Evolutionary conservation across 2,888 invertebrate species (phyloP).

Genomic region (Tenthredo mesomela): DNA sequence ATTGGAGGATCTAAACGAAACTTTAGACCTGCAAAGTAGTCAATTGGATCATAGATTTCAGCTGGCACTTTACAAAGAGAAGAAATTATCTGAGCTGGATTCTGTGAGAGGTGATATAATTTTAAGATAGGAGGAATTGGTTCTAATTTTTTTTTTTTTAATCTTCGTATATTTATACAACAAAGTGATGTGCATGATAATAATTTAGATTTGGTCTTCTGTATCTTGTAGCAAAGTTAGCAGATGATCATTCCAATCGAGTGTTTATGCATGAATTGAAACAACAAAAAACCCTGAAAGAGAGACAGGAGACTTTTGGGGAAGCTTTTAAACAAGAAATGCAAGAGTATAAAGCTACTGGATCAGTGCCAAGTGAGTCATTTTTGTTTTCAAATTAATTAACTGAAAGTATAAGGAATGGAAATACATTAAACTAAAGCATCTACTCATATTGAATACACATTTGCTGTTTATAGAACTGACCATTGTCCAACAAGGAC

Average conservation of each 20-base stretch:
- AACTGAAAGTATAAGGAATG: conserved; percentile 31
- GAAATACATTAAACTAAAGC: background rate
- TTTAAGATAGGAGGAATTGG: background rate
- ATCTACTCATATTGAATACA: background rate
- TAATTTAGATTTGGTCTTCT: conserved; percentile 74
- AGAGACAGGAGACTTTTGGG: conserved; percentile 85
- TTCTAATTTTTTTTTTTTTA: background rate
- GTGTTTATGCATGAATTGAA: conserved; percentile 81
- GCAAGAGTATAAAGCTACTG: conserved; percentile 82
- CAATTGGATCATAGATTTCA: conserved; percentile 87
- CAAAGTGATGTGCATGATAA: background rate
- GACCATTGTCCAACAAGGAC: conserved; percentile 70
- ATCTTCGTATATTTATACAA: conserved; percentile 44
- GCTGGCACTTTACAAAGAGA: conserved; percentile 85
- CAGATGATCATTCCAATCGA: conserved; percentile 81
- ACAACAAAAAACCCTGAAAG: conserved; percentile 81
- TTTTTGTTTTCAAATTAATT: conserved; percentile 19
- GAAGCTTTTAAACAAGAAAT: conserved; percentile 86
- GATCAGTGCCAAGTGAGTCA: conserved; percentile 81
- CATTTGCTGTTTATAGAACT: conserved; percentile 65
- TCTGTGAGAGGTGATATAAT: conserved; percentile 79
- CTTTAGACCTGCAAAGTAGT: conserved; percentile 85
- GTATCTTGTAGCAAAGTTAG: conserved; percentile 78
- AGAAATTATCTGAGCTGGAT: conserved; percentile 82
- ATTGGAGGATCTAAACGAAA: conserved; percentile 86